Percentiles rank a stretch among this genome's conserved stretches.
Evolutionary conservation across 2,888 invertebrate genomes (phyloP).

Genomic region (Ectobius pallidus): DNA sequence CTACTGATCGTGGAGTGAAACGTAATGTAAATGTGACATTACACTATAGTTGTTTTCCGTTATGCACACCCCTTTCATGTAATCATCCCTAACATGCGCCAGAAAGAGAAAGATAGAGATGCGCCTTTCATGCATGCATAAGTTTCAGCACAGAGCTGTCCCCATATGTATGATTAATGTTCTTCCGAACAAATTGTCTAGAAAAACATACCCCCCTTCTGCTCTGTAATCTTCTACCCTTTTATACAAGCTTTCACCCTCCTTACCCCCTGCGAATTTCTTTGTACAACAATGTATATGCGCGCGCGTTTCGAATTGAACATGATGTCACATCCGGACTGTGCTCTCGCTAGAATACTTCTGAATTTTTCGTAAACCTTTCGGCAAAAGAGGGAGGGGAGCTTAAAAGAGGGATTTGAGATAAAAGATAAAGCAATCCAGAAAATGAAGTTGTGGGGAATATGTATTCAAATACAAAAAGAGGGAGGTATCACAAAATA

Average conservation of each 20-base stretch:
- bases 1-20: not conserved
- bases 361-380: conserved; percentile 31
- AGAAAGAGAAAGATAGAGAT: not conserved
- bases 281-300: not conserved
- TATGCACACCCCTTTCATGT: conserved; percentile 29
- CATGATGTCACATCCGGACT: conserved; percentile 42
- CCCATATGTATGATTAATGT: conserved; percentile 48
- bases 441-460: conserved; percentile 28
- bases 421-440: conserved; percentile 25
- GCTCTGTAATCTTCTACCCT: conserved; percentile 41
- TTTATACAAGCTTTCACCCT: conserved; percentile 36
- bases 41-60: conserved; percentile 1
- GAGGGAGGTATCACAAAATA: no score
- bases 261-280: conserved; percentile 22
- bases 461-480: not conserved
- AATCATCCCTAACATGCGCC: conserved; percentile 23
- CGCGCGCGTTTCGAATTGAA: conserved; percentile 40
- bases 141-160: conserved; percentile 4
- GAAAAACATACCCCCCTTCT: conserved; percentile 46
- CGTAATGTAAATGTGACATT: not conserved
- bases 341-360: conserved; percentile 25
- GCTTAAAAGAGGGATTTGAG: conserved; percentile 5
- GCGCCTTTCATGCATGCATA: conserved; percentile 28
- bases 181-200: conserved; percentile 49
- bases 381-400: not conserved